Evolutionary conservation across 2,797 vertebrate genomes (phyloP), one percentile per base, ranked within the genome.

Genomic region (Poecilia gillii): DNA sequence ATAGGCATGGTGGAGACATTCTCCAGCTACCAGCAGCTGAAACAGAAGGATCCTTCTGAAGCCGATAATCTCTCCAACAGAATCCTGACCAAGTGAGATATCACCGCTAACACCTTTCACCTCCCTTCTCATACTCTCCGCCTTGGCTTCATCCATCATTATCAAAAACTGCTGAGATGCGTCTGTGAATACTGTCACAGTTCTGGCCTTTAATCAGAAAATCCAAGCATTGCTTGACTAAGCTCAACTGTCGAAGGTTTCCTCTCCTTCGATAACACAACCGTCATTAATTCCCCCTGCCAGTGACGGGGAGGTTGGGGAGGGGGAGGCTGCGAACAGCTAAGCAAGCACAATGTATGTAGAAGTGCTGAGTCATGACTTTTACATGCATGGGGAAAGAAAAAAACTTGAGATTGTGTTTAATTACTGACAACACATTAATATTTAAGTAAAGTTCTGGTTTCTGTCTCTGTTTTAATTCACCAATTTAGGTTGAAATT

Each of bases 1-100:
- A 73, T 95, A 1, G 91, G 93, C 36, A 90, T 96, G 82, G 14
- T 96, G n/a, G 89, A 96, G 80, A 94, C 95, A 28, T 85, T 79
- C 53, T 88, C 95, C 84, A 25, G 20, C 0, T 96, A 90, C 84
- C 95, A 95, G 88, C 53, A 7, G 1, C 90, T 95, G 62, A 72
- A 78, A 70, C 64, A 85, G 20, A 82, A 75, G 1, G 90, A 96
- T 7, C 90, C 94, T 0, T 9, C 80, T 46, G 86, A 90, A 82
- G 96, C 96, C 16, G 81, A 87, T 59, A 89, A 76, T 28, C 87
- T 96, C 1, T 93, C 95, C 4, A 77, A 86, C 2, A 72, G 79
- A 46, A 81, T 83, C 82, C 89, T 68, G 51, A 85, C 73, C 77
- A 94, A 89, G 94, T 95, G 77, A 90, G 87, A 84, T 6, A 82